These are phyloP conservation scores for Diglossa cyanea DNA, from an alignment of 2,797 vertebrate genomes.

Conservation along the genomic window DNA sequence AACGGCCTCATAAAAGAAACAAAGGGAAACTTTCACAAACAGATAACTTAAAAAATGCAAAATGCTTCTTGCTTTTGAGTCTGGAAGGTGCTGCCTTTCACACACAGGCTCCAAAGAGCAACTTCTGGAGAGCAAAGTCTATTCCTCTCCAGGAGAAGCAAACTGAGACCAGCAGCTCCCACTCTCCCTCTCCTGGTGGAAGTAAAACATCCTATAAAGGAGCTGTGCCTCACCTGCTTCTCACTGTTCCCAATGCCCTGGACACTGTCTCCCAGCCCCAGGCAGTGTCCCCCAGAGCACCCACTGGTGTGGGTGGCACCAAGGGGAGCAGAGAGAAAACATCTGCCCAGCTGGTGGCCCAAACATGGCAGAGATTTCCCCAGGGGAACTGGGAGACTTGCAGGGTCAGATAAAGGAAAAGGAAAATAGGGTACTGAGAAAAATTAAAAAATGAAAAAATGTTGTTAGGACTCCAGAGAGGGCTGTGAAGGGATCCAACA, in stretches of 20 bases:
- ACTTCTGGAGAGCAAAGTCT: neutral
- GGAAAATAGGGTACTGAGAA: neutral
- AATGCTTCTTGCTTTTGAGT: neutral
- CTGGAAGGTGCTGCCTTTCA: neutral
- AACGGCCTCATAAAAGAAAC: neutral
- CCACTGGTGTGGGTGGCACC: rapidly evolving
- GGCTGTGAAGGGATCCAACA: neutral
- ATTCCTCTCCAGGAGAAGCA: neutral
- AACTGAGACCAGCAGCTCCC: neutral
- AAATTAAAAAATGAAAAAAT: neutral
- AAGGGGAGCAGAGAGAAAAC: neutral
- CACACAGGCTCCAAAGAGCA: neutral
- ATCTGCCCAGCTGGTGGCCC: neutral
- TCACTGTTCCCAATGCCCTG: neutral
- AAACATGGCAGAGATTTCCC: neutral
- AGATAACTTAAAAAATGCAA: neutral
- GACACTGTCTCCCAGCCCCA: too few relatives aligned
- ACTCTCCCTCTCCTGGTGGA: neutral
- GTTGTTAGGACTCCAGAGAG: neutral
- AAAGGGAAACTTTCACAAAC: neutral
- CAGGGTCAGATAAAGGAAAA: neutral
- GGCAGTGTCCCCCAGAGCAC: neutral
- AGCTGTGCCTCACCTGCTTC: neutral
- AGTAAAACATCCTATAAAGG: neutral
- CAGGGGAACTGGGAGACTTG: neutral